Conservation (phyloP, 2,113 vertebrate species). For the Microtus montanus region DNA sequence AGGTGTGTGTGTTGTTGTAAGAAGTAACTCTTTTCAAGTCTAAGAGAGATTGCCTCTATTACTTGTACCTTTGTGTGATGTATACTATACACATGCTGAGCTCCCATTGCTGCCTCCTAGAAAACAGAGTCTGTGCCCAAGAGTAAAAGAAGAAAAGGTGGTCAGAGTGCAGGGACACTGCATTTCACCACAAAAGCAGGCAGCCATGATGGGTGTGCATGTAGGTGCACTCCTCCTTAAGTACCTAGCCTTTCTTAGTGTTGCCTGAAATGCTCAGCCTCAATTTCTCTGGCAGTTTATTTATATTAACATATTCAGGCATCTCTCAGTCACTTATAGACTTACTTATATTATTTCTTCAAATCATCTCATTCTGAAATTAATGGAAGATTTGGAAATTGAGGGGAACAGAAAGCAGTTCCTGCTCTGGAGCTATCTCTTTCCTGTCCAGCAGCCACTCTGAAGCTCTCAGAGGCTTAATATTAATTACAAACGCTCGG, state of each 20-base stretch:
- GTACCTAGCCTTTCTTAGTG: not conserved
- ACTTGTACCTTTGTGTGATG: not conserved
- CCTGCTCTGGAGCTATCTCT: not conserved
- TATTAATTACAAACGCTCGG: too few species aligned
- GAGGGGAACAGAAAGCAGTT: not conserved
- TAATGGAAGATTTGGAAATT: slow-evolving; percentile 21
- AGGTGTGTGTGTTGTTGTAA: slow-evolving; percentile 74
- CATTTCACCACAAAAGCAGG: not conserved
- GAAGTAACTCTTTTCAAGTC: slow-evolving; percentile 7
- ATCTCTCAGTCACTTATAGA: not conserved
- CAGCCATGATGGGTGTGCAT: not conserved
- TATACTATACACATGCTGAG: not conserved
- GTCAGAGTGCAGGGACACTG: not conserved
- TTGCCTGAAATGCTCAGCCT: not conserved
- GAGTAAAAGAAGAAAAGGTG: slow-evolving; percentile 13
- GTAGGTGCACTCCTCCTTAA: not conserved
- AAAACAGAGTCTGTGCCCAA: not conserved
- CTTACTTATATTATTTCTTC: not conserved
- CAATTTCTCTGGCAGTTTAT: slow-evolving; percentile 38
- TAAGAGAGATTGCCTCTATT: not conserved
- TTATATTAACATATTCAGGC: not conserved
- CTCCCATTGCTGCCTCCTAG: not conserved
- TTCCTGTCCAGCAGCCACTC: too few species aligned
- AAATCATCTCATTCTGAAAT: slow-evolving; percentile 34
- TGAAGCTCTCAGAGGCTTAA: too few species aligned